Evolutionary conservation across 2,113 vertebrate species (phyloP), one percentile per base, ranked within the genome.

Genomic region (Microcebus lehilahytsara): DNA sequence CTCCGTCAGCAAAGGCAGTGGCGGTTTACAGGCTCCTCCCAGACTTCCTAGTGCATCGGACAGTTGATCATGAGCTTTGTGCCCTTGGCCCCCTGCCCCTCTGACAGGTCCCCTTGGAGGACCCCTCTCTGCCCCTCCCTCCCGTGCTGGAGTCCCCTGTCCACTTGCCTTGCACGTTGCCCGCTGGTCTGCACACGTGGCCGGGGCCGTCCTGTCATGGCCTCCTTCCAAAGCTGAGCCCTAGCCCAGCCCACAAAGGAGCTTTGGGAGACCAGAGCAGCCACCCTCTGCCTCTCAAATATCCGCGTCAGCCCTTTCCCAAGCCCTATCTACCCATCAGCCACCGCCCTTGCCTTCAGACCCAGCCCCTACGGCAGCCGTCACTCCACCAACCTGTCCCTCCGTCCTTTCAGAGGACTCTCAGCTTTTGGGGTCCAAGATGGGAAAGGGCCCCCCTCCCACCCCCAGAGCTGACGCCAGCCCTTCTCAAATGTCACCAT

Each of bases 91-190:
- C 86, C 62, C 81, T 23, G 49, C 42, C 23, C 37, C 14, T 30
- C 79, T 53, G 37, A 60, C 67, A 22, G 62, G 51, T n/a, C 42
- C 34, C 27, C 71, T n/a, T 2, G 60, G 37, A 32, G 46, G 56
- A 72, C 46, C 49, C 81, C 16, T 86, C 37, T 74, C 81, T 46
- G 34, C 19, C 32, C 11, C 9, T 8, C 62, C 19, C 37, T 58
- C 40, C 25, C 20, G 6, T 3, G 0, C 7, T 8, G 10, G 51
- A 14, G 60, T 62, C 49, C 25, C 34, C 53, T 56, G 32, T 56
- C n/a, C 30, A 32, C 37, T 37, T 22, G 42, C 42, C 42, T 3
- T 23, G 37, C n/a, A 9, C 0, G 0, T 11, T 25, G 27, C 40
- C 20, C 7, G 30, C 17, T 20, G 42, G 27, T 34, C 56, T 5